phyloP scores from a whole-genome alignment of 2,797 vertebrate species.

The Notoglanidium macrostoma region DNA sequence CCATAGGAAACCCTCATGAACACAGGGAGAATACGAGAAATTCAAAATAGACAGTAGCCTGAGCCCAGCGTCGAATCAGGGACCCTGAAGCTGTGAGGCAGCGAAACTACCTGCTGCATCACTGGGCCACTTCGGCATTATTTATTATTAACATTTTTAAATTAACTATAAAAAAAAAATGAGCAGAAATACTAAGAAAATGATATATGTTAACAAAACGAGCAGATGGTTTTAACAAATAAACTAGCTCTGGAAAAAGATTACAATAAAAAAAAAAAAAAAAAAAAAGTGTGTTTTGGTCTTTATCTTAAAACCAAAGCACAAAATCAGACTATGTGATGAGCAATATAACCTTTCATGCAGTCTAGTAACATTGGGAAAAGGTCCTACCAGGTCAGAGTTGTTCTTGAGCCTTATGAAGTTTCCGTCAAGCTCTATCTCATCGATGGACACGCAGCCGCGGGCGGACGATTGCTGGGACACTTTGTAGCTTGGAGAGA shows the following conservation, averaged over 20 bases:
- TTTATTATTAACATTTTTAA: too few relatives aligned
- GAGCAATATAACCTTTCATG: not conserved
- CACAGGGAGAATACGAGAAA: not conserved
- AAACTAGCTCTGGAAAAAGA: not conserved
- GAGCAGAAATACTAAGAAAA: not conserved
- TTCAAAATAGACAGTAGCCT: not conserved
- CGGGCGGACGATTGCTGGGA: conserved; percentile 67
- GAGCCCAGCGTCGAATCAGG: not conserved
- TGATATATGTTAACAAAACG: not conserved
- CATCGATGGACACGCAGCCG: conserved; percentile 75
- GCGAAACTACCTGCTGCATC: not conserved
- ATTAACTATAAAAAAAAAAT: too few relatives aligned
- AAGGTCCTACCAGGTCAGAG: conserved; percentile 69
- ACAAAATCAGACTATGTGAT: not conserved
- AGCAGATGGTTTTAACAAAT: not conserved
- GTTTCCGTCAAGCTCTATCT: conserved; percentile 78
- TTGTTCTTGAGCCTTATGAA: conserved; percentile 80
- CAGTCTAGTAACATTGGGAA: not conserved
- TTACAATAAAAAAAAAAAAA: not conserved
- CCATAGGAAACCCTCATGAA: not conserved
- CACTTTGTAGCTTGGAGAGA: conserved; percentile 66
- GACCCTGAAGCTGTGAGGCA: not conserved
- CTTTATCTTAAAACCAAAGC: not conserved
- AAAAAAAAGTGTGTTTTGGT: not conserved
- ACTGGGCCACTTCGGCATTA: not conserved